These are phyloP conservation scores for Garrulus glandarius DNA, from an alignment of 2,797 vertebrate genomes.

Conservation along the genomic window DNA sequence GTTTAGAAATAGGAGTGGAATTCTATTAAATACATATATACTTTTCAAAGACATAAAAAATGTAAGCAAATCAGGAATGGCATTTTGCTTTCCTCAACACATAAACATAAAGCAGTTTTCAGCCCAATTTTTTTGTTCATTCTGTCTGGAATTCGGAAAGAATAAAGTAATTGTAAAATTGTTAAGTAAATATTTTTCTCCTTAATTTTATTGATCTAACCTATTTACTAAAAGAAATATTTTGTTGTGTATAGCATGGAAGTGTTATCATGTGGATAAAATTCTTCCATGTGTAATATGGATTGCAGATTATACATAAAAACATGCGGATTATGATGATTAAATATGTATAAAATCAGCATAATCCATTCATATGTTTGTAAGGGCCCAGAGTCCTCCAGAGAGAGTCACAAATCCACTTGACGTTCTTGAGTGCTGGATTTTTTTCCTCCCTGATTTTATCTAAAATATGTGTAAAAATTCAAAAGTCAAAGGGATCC, in stretches of 20 bases:
- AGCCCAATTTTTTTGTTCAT: background rate
- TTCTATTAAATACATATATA: background rate
- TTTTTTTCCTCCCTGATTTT: constrained; percentile 27
- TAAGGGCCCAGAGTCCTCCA: constrained; percentile 25
- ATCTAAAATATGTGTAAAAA: constrained; percentile 58
- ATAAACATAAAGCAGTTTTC: background rate
- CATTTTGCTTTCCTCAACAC: background rate
- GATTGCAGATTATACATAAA: constrained; percentile 24
- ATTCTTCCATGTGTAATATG: background rate
- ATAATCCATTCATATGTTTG: constrained; percentile 47
- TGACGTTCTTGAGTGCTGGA: constrained; percentile 46
- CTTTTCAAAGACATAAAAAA: background rate
- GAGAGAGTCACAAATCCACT: constrained; percentile 53
- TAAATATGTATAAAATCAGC: constrained; percentile 67
- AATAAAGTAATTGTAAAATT: background rate
- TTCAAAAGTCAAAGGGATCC: constrained; percentile 46
- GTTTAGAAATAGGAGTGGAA: background rate
- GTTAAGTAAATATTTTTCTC: background rate
- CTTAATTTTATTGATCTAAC: background rate
- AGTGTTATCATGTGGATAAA: background rate
- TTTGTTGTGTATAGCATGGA: background rate
- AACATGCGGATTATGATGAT: constrained; percentile 5
- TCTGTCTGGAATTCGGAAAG: background rate
- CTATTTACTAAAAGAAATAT: background rate
- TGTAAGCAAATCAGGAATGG: background rate